phyloP scores from a whole-genome alignment of 1,140 invertebrate species.

The Tigriopus japonicus region DNA sequence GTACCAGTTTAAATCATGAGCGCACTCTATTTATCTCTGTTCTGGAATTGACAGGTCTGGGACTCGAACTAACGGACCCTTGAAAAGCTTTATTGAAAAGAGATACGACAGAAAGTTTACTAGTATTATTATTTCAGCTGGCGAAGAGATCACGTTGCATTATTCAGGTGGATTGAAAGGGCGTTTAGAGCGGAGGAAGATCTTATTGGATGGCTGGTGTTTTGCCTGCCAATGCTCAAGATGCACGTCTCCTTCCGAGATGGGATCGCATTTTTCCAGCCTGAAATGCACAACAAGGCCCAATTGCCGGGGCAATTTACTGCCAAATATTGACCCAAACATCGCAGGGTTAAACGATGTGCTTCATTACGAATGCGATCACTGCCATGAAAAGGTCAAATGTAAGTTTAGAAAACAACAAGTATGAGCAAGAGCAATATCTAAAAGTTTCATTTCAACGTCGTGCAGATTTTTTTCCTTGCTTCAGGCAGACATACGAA shows the following conservation, averaged over 20 bases:
- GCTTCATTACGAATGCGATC: neutral
- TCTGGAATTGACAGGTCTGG: too few species aligned
- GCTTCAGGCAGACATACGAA: too few species aligned
- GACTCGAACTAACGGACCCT: too few species aligned
- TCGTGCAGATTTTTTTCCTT: too few species aligned
- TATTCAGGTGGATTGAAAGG: conserved; percentile 7
- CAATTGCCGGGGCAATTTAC: neutral
- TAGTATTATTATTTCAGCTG: neutral
- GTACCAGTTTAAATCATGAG: too few species aligned
- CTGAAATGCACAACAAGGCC: neutral
- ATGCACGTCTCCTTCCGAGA: neutral
- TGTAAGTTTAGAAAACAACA: neutral
- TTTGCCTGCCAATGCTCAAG: neutral
- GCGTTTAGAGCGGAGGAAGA: neutral
- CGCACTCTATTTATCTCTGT: too few species aligned
- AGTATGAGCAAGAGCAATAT: too few species aligned
- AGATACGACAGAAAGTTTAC: too few species aligned
- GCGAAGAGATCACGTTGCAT: conserved; percentile 5
- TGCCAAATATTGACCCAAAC: too few species aligned
- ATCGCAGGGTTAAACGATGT: neutral
- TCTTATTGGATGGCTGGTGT: neutral
- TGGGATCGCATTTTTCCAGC: neutral
- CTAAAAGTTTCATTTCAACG: too few species aligned
- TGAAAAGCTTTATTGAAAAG: too few species aligned
- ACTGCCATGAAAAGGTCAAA: neutral